Percentiles rank a stretch among this genome's conserved stretches.
phyloP scores from a whole-genome alignment of 2,888 invertebrate genomes.

The Sphinx pinastri region DNA sequence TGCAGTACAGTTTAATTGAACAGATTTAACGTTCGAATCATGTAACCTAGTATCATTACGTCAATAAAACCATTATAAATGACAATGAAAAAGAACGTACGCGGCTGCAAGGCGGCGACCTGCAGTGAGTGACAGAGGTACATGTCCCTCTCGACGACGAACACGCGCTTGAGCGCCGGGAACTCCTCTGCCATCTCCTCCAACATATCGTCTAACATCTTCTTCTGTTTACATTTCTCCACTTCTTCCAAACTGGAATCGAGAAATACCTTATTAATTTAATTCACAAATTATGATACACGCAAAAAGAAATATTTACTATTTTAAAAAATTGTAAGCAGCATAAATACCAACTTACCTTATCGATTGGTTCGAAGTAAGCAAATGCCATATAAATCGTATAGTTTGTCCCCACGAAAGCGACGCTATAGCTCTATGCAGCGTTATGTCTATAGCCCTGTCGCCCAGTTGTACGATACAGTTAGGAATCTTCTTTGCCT shows the following conservation, averaged over 20 bases:
- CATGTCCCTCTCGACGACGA: slow-evolving; percentile 96
- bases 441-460: slow-evolving; percentile 95
- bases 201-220: slow-evolving; percentile 95
- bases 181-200: slow-evolving; percentile 97
- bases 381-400: slow-evolving; percentile 92
- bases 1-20: no score
- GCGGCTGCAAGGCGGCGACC: slow-evolving; percentile 78
- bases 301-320: background rate
- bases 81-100: slow-evolving; percentile 51
- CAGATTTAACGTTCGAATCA: no score
- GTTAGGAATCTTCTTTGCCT: slow-evolving; percentile 91
- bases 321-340: background rate
- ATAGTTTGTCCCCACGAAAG: slow-evolving; percentile 95
- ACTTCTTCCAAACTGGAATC: slow-evolving; percentile 92
- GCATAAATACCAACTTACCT: slow-evolving; percentile 75
- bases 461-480: slow-evolving; percentile 96
- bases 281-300: background rate
- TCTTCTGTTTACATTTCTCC: slow-evolving; percentile 96
- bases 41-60: no score
- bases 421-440: slow-evolving; percentile 94
- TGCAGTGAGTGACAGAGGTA: slow-evolving; percentile 95
- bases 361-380: slow-evolving; percentile 92
- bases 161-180: slow-evolving; percentile 95
- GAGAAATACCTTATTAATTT: background rate
- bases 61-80: background rate